A percentile compares a stretch with the other conserved stretches of the same genome.
These are phyloP conservation scores for Platypus cylindrus DNA, from an alignment of 2,888 invertebrate genomes.

Conservation along the genomic window DNA sequence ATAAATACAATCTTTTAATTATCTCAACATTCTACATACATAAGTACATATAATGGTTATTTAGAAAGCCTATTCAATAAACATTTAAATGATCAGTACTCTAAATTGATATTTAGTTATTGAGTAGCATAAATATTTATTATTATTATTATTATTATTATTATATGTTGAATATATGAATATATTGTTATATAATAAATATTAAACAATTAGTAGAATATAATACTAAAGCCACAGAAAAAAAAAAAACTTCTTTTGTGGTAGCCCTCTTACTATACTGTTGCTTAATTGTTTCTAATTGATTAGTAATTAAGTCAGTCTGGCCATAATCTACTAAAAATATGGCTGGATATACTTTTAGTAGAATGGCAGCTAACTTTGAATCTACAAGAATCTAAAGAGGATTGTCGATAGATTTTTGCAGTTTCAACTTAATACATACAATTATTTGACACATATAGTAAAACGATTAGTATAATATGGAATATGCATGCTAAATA, in stretches of 20 bases:
- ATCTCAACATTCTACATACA: too few relatives aligned
- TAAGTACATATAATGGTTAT: too few relatives aligned
- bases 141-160: too few relatives aligned
- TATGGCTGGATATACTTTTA: slow-evolving; percentile 63
- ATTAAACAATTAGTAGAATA: too few relatives aligned
- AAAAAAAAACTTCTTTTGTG: too few relatives aligned
- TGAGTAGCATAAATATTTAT: slow-evolving; percentile 18
- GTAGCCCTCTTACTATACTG: too few relatives aligned
- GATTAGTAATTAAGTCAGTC: slow-evolving; percentile 23
- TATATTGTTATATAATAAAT: too few relatives aligned
- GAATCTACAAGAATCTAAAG: slow-evolving; percentile 11
- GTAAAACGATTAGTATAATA: slow-evolving; percentile 7
- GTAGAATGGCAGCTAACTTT: slow-evolving; percentile 44
- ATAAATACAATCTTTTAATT: too few relatives aligned
- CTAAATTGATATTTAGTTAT: slow-evolving; percentile 31
- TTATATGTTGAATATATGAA: too few relatives aligned
- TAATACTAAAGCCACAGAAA: too few relatives aligned
- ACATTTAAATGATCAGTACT: slow-evolving; percentile 3
- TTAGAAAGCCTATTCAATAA: too few relatives aligned
- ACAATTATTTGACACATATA: slow-evolving; percentile 3
- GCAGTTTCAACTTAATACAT: slow-evolving; percentile 4
- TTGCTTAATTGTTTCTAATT: too few relatives aligned
- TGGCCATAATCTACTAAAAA: slow-evolving; percentile 47
- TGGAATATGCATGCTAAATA: slow-evolving; percentile 10
- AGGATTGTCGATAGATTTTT: slow-evolving; percentile 8